A percentile compares a stretch with the other conserved stretches of the same genome.
Evolutionary conservation across 2,797 vertebrate genomes (phyloP).

Genomic region (Bufotes viridis): DNA sequence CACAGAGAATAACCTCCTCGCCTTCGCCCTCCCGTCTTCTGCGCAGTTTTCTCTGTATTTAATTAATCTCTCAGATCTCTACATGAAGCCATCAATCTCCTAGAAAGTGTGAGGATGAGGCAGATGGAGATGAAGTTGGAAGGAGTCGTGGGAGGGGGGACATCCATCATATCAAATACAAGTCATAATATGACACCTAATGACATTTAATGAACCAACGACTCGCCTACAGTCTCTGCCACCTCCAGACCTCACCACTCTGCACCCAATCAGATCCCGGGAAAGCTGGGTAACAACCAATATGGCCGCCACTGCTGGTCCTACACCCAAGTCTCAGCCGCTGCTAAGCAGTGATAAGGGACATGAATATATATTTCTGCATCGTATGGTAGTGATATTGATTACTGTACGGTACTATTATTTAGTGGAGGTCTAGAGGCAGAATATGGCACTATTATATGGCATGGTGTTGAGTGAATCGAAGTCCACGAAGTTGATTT

Average conservation of each 20-base stretch:
- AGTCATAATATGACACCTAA: constrained; percentile 19
- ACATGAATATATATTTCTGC: too few species aligned
- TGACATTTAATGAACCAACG: constrained; percentile 3
- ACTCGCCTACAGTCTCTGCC: neutral
- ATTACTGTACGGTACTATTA: too few species aligned
- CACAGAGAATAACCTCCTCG: neutral
- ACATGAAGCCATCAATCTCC: constrained; percentile 27
- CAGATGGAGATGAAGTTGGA: constrained; percentile 8
- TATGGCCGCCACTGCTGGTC: neutral
- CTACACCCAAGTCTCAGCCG: neutral
- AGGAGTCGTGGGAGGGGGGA: neutral
- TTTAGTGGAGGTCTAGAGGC: too few species aligned
- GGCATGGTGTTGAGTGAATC: too few species aligned
- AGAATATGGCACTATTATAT: too few species aligned
- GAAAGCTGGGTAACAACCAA: neutral
- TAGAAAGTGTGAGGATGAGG: neutral
- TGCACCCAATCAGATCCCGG: too few species aligned
- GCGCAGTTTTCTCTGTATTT: neutral
- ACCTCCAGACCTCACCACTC: neutral
- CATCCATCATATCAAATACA: constrained; percentile 8
- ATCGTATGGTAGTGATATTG: too few species aligned
- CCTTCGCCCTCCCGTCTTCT: neutral
- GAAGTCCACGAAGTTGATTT: too few species aligned
- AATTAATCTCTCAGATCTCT: constrained; percentile 24
- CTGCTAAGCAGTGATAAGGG: too few species aligned